Evolutionary conservation across 2,888 invertebrate genomes (phyloP), one percentile per base, ranked within the genome.

Genomic region (Seladonia tumulorum): DNA sequence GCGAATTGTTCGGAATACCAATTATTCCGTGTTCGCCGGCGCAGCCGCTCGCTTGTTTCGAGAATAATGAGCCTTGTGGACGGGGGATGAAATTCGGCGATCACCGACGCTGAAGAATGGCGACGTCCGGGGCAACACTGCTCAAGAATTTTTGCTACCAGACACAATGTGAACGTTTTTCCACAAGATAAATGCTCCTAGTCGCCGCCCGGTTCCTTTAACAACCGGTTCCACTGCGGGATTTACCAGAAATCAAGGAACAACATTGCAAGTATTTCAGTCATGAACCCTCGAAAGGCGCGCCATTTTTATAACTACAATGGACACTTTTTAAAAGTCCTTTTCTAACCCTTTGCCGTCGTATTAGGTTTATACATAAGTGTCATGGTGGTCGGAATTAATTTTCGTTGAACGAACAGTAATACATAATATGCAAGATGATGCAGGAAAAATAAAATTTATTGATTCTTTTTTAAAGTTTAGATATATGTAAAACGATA

Each of bases 1-100:
- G 10, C 16, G 81, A 78, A 86, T 86, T 76, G 81, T 86, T 79
- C 25, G 16, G 49, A 18, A 25, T 57, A 76, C 75, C 86, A 79
- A 81, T 85, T 81, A 85, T 68, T 77, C 57, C 73, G 16, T 49
- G n/a, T 72, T 73, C n/a, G 66, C 7, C 47, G 70, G 29, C 10
- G 14, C 10, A n/a, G 14, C 60, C 35, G 18, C 35, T 18, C 63
- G 35, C 5, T 49, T 42, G 29, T 29, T 66, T 42, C 16, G 18
- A 14, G 42, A 35, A 53, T 60, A 72, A 71, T 29, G 39, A 53
- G 42, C 12, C 18, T n/a, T 12, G 35, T 25, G 25, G 7, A 39
- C 5, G 39, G 70, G 68, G 22, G 42, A 14, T 42, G 70, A 70
- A 70, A n/a, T 70, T 70, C 70, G 70, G 39, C 39, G 70, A 42